Conservation (phyloP, 2,113 vertebrate species). For the Mola mola region DNA sequence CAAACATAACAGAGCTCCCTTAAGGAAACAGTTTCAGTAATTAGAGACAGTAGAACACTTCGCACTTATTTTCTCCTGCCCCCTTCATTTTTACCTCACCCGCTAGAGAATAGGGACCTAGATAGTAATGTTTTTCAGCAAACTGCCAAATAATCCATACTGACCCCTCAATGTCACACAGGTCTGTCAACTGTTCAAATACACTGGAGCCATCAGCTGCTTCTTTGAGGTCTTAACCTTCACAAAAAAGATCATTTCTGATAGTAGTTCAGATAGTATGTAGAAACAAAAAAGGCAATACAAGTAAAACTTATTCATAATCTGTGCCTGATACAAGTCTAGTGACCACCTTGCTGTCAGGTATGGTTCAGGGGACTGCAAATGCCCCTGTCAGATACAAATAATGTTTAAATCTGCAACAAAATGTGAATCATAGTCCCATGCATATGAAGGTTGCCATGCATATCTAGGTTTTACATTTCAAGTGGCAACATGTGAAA, state of each 20-base stretch:
- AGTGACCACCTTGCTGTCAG: not conserved
- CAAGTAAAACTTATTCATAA: not conserved
- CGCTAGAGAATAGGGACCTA: slow-evolving; percentile 3
- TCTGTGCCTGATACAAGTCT: too few relatives aligned
- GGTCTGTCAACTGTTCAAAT: slow-evolving; percentile 10
- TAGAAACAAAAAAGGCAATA: not conserved
- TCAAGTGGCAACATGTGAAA: too few relatives aligned
- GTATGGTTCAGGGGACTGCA: slow-evolving; percentile 4
- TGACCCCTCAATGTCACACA: slow-evolving; percentile 28
- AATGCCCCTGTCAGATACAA: not conserved
- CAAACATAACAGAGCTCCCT: slow-evolving; percentile 15
- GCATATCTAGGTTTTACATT: too few relatives aligned
- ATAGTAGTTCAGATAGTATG: not conserved
- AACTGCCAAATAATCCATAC: slow-evolving; percentile 45
- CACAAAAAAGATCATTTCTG: not conserved
- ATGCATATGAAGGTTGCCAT: not conserved
- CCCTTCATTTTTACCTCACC: slow-evolving; percentile 16
- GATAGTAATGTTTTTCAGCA: slow-evolving; percentile 24
- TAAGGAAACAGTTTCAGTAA: slow-evolving; percentile 28
- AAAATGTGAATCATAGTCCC: too few relatives aligned
- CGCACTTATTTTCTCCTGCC: slow-evolving; percentile 1
- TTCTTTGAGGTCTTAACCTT: slow-evolving; percentile 19
- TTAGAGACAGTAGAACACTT: slow-evolving; percentile 23
- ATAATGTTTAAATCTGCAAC: too few relatives aligned
- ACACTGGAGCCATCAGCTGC: slow-evolving; percentile 7